phyloP scores from a whole-genome alignment of 2,113 vertebrate genomes.

The Excalfactoria chinensis region DNA sequence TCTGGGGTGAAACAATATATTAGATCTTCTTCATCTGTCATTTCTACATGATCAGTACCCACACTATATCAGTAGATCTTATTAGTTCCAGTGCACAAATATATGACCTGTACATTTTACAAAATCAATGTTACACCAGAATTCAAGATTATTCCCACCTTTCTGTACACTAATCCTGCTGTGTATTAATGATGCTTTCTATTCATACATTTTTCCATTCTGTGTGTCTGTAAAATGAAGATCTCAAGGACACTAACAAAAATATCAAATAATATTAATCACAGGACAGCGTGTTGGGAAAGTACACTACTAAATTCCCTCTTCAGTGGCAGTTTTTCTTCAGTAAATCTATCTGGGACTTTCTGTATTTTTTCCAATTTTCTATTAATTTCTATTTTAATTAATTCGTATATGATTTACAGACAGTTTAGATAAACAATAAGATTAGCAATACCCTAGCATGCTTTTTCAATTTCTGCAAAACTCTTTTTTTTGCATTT shows the following conservation, averaged over 20 bases:
- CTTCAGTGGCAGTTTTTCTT: background rate
- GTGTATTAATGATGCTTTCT: background rate
- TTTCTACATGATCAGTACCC: background rate
- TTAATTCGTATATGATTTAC: background rate
- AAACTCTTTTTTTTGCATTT: rapidly evolving
- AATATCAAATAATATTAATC: background rate
- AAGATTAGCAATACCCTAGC: rapidly evolving
- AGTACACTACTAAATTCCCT: background rate
- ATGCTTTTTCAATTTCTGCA: background rate
- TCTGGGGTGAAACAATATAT: background rate
- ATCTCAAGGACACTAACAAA: background rate
- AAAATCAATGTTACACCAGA: background rate
- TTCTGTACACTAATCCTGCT: background rate
- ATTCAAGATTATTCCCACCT: background rate
- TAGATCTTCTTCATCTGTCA: background rate
- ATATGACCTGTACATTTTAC: rapidly evolving
- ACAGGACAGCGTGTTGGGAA: background rate
- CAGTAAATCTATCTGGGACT: background rate
- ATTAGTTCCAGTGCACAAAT: background rate
- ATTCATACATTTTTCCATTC: background rate
- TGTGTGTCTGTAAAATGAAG: background rate
- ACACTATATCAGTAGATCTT: background rate
- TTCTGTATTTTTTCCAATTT: background rate
- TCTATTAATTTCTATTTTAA: background rate
- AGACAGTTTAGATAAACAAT: background rate